These are phyloP conservation scores for Syngnathus floridae DNA, from an alignment of 2,113 vertebrate genomes.

Conservation along the genomic window DNA sequence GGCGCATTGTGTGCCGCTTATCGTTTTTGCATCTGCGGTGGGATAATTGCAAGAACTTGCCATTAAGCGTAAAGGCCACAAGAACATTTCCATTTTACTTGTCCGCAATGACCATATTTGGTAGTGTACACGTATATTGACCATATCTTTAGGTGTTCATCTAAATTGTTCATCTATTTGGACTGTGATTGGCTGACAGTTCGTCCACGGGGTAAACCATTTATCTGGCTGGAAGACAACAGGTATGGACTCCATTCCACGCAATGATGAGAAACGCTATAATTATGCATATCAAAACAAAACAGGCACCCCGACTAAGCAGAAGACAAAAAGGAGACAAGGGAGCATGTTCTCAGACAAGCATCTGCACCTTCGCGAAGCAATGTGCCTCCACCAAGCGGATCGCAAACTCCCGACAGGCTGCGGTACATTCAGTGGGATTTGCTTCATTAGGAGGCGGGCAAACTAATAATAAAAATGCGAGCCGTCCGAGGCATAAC, in stretches of 20 bases:
- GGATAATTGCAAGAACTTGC: slow-evolving; percentile 51
- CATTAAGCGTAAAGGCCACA: slow-evolving; percentile 27
- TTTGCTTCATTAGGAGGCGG: slow-evolving; percentile 53
- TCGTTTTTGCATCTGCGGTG: slow-evolving; percentile 44
- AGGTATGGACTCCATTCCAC: not conserved
- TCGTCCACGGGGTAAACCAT: not conserved
- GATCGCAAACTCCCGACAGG: slow-evolving; percentile 47
- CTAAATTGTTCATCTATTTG: not conserved
- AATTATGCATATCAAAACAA: not conserved
- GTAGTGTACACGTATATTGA: too few species aligned
- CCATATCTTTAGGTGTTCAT: too few species aligned
- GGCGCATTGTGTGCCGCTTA: slow-evolving; percentile 47
- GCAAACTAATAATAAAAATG: slow-evolving; percentile 36
- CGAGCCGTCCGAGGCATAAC: slow-evolving; percentile 37
- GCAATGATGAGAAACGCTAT: not conserved
- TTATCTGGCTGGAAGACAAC: not conserved
- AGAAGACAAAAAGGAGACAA: slow-evolving; percentile 12
- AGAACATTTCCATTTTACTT: too few species aligned
- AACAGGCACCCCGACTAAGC: slow-evolving; percentile 13
- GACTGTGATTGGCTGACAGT: not conserved
- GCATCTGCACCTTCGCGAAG: slow-evolving; percentile 22
- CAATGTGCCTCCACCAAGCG: slow-evolving; percentile 27
- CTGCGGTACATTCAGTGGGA: slow-evolving; percentile 41
- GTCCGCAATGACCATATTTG: too few species aligned
- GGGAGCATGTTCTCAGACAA: slow-evolving; percentile 34